These are phyloP conservation scores for Pristionchus entomophagus DNA, from an alignment of 2,888 invertebrate species.

Conservation along the genomic window DNA sequence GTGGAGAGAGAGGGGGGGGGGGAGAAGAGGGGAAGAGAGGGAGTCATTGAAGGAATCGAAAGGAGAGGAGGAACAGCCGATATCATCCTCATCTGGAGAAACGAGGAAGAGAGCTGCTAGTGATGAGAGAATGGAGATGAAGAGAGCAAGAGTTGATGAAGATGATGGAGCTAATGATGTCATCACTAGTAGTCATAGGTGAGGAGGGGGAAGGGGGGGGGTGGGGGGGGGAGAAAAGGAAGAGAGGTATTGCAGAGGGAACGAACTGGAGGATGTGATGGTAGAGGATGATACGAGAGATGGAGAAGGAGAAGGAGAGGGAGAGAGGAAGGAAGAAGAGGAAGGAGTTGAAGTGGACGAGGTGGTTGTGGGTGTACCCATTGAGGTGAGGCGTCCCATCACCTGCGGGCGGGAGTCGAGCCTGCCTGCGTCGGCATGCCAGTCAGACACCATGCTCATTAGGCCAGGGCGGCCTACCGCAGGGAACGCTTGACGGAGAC, in stretches of 20 bases:
- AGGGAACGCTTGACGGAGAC: too few species aligned
- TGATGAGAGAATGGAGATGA: conserved; percentile 32
- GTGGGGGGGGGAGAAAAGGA: background rate
- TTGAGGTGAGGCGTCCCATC: background rate
- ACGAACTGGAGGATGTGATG: conserved; percentile 8
- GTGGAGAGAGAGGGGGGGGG: background rate
- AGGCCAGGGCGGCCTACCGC: too few species aligned
- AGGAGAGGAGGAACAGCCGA: conserved; percentile 23
- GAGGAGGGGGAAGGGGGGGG: background rate
- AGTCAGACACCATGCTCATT: too few species aligned
- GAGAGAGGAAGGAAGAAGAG: background rate
- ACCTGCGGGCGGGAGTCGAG: too few species aligned
- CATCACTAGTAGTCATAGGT: conserved; percentile 34
- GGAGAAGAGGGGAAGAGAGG: background rate
- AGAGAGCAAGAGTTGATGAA: conserved; percentile 39
- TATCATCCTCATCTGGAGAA: conserved; percentile 15
- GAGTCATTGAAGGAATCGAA: background rate
- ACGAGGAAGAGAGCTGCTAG: conserved; percentile 25
- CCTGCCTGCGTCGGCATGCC: too few species aligned
- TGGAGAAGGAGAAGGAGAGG: conserved; percentile 28
- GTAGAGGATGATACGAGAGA: conserved; percentile 27
- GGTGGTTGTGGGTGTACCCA: background rate
- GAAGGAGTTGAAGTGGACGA: background rate
- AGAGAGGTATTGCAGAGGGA: background rate
- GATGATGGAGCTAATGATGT: conserved; percentile 23